Conservation (phyloP, 2,113 vertebrate genomes). For the Chlamydotis undulata region DNA sequence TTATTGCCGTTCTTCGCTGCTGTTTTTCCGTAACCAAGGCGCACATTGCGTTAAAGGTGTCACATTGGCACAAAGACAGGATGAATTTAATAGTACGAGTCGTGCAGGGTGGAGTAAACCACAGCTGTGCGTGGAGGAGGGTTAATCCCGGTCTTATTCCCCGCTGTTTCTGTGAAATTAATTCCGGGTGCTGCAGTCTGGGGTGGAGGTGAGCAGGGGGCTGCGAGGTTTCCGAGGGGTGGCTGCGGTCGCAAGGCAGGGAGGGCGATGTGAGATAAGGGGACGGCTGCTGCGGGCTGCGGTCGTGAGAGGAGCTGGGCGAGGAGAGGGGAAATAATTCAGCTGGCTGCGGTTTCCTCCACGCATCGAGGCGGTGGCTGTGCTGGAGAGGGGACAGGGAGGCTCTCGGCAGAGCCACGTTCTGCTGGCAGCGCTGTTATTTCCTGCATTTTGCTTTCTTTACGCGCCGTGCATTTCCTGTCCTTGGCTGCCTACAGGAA, state of each 20-base stretch:
- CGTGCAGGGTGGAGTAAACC: background rate
- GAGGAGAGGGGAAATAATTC: background rate
- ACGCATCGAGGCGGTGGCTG: fast-evolving
- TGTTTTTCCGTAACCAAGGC: background rate
- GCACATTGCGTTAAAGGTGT: fast-evolving
- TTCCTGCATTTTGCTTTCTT: background rate
- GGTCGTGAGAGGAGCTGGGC: background rate
- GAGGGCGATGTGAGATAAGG: background rate
- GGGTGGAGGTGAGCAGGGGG: background rate
- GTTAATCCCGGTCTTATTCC: background rate
- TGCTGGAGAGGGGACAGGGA: background rate
- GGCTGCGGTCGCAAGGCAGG: fast-evolving
- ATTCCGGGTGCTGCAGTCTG: background rate
- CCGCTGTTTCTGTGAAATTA: background rate
- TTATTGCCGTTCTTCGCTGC: background rate
- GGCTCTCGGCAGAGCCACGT: background rate
- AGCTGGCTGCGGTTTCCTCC: background rate
- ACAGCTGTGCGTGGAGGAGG: background rate
- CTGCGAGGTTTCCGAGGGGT: fast-evolving
- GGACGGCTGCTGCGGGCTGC: fast-evolving
- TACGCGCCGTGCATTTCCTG: fast-evolving
- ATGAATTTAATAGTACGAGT: background rate
- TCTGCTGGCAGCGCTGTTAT: background rate
- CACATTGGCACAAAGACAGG: background rate
- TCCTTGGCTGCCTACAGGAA: background rate